Percentiles rank a stretch among this genome's conserved stretches.
phyloP scores from a whole-genome alignment of 2,888 invertebrate genomes.

The Mystacides longicornis region DNA sequence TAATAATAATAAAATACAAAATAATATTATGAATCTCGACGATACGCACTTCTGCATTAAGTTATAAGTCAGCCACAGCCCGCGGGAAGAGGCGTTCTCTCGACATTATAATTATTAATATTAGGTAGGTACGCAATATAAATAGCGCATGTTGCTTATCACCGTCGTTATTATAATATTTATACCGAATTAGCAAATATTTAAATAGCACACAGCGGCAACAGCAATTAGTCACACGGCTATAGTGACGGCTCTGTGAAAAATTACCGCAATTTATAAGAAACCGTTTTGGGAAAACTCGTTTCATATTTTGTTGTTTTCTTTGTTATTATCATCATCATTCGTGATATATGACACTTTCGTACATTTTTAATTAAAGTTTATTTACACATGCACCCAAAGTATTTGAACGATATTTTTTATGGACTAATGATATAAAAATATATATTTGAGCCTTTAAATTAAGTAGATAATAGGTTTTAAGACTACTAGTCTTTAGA shows the following conservation, averaged over 20 bases:
- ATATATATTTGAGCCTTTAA: no score
- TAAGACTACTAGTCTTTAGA: no score
- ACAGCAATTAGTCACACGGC: conserved; percentile 7
- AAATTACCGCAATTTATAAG: background rate
- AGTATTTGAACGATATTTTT: no score
- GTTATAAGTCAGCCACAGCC: background rate
- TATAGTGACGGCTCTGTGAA: background rate
- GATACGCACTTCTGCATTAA: background rate
- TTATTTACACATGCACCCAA: no score
- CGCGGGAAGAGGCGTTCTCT: conserved; percentile 1
- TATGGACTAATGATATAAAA: no score
- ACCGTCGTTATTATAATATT: background rate
- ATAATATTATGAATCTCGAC: no score
- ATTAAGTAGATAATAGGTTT: no score
- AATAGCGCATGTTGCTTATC: background rate
- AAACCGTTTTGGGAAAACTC: background rate
- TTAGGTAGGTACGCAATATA: background rate
- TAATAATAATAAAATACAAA: no score
- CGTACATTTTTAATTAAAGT: no score
- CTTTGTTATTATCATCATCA: no score
- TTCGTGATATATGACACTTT: no score
- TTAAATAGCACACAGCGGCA: conserved; percentile 5
- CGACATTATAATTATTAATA: background rate
- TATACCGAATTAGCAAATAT: conserved; percentile 9
- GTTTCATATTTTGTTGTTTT: no score